A percentile compares a stretch with the other conserved stretches of the same genome.
phyloP scores from a whole-genome alignment of 1,140 invertebrate species.

The Bombus terrestris region DNA sequence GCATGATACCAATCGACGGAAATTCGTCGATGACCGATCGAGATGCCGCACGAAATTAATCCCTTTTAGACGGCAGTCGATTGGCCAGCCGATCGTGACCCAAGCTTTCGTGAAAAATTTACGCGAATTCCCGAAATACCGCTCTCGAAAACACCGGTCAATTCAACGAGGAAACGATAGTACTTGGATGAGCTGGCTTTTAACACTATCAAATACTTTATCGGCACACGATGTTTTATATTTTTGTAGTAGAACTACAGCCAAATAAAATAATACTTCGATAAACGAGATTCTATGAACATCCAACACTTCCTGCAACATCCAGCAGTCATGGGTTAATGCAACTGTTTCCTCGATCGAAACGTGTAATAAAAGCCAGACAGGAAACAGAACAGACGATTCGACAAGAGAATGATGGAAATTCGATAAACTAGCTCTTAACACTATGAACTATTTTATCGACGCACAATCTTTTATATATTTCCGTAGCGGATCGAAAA shows the following conservation, averaged over 20 bases:
- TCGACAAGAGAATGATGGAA: neutral
- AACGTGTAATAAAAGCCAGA: neutral
- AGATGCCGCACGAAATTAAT: neutral
- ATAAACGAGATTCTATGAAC: neutral
- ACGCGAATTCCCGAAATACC: neutral
- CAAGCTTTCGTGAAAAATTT: slow-evolving; percentile 7
- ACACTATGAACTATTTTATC: neutral
- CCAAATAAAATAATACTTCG: neutral
- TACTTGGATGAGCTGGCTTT: neutral
- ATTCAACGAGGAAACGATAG: neutral
- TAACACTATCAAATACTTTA: neutral
- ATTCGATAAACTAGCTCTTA: neutral
- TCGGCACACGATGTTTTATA: neutral
- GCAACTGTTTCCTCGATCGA: neutral
- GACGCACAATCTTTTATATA: neutral
- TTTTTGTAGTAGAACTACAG: neutral
- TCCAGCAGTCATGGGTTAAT: neutral
- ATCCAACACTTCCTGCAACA: neutral
- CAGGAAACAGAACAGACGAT: neutral
- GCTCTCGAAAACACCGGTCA: neutral
- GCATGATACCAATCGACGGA: neutral
- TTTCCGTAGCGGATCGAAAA: neutral
- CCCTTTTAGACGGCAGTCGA: neutral
- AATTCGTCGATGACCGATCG: neutral
- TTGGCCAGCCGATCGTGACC: neutral